Conservation (phyloP, 64 coral and sea anemone species). For the Cladopsammia gracilis region DNA sequence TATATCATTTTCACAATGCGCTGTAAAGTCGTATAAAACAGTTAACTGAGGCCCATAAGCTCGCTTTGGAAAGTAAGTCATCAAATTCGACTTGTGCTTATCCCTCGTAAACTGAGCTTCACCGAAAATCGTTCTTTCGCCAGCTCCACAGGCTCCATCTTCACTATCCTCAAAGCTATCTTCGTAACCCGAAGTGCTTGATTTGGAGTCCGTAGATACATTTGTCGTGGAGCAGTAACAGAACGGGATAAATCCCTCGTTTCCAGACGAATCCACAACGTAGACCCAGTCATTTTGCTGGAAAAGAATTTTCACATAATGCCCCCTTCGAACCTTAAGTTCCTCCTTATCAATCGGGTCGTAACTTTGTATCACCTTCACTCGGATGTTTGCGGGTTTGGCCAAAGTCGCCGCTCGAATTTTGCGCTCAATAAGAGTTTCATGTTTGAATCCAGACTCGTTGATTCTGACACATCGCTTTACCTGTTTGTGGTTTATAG, state of each 20-base stretch:
- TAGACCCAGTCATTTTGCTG: slow-evolving; percentile 95
- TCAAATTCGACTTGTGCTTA: slow-evolving; percentile 21
- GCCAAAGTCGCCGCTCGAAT: slow-evolving; percentile 63
- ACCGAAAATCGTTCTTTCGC: background rate
- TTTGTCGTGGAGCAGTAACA: slow-evolving; percentile 78
- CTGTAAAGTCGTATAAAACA: slow-evolving; percentile 87
- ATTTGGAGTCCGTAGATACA: slow-evolving; percentile 61
- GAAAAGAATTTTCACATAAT: slow-evolving; percentile 85
- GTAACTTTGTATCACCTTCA: slow-evolving; percentile 80
- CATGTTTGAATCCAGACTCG: slow-evolving; percentile 58
- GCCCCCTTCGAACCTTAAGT: slow-evolving; percentile 79
- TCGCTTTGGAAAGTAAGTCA: slow-evolving; percentile 90
- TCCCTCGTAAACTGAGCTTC: background rate
- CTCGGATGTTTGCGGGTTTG: slow-evolving; percentile 92
- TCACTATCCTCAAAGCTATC: slow-evolving; percentile 78
- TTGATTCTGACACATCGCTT: slow-evolving; percentile 86
- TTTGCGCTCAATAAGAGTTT: slow-evolving; percentile 81
- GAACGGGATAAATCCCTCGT: slow-evolving; percentile 85
- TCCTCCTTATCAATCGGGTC: slow-evolving; percentile 82
- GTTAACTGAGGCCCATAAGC: slow-evolving; percentile 86
- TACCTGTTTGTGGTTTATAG: slow-evolving; percentile 54
- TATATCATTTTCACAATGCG: slow-evolving; percentile 85
- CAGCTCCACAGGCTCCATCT: slow-evolving; percentile 18
- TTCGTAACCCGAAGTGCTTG: slow-evolving; percentile 81
- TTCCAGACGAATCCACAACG: slow-evolving; percentile 75